phyloP scores from a whole-genome alignment of 92 coral and sea anemone species.

The Hydrozoanthus gracilis region DNA sequence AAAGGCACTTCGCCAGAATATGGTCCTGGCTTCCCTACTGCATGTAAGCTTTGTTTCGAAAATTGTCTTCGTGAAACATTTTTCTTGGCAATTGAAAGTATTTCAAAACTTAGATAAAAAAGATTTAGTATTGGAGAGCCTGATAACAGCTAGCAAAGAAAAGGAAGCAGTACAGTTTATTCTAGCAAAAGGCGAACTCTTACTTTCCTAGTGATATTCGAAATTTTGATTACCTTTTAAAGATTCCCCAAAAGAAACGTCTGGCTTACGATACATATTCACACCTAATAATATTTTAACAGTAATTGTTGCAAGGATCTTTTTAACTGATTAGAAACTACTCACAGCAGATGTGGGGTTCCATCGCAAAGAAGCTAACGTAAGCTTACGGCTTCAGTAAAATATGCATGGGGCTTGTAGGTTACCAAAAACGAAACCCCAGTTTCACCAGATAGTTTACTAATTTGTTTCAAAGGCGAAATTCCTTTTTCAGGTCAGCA shows the following conservation, averaged over 20 bases:
- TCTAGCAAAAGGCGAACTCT: neutral
- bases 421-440: neutral
- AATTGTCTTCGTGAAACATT: too few species aligned
- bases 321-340: slow-evolving; percentile 14
- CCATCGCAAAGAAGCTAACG: neutral
- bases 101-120: too few species aligned
- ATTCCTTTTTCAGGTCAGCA: neutral
- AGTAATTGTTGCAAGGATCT: slow-evolving; percentile 11
- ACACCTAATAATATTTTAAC: slow-evolving; percentile 46
- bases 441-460: neutral
- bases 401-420: too few species aligned
- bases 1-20: too few species aligned
- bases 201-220: neutral
- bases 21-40: too few species aligned
- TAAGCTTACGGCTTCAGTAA: too few species aligned
- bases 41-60: too few species aligned
- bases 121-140: too few species aligned
- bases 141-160: neutral
- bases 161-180: neutral
- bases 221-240: slow-evolving; percentile 26
- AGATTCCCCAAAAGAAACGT: slow-evolving; percentile 15
- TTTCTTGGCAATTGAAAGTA: too few species aligned
- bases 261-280: slow-evolving; percentile 4
- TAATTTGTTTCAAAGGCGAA: neutral
- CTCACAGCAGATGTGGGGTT: slow-evolving; percentile 14